Evolutionary conservation across 2,888 invertebrate genomes (phyloP).

Genomic region (Apoderus coryli): DNA sequence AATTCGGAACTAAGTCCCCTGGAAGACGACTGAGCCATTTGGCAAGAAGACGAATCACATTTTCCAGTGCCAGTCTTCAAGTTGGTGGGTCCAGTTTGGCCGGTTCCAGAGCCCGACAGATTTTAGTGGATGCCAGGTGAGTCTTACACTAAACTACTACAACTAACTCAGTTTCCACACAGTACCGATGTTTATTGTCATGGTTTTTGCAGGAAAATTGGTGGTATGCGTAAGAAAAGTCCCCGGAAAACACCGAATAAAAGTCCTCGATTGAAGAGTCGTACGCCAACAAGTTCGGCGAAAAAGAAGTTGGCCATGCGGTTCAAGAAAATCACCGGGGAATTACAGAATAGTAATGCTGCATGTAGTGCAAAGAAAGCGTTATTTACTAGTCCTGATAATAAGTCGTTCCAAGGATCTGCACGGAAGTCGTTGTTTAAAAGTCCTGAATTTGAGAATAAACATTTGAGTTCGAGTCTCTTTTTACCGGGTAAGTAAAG

Average conservation of each 20-base stretch:
- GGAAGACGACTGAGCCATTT: slow-evolving; percentile 64
- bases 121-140: slow-evolving; percentile 52
- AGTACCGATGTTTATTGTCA: background rate
- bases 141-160: no score
- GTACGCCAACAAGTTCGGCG: slow-evolving; percentile 46
- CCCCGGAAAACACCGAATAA: slow-evolving; percentile 36
- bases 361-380: background rate
- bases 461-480: no score
- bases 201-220: slow-evolving; percentile 1
- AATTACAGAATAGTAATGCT: slow-evolving; percentile 16
- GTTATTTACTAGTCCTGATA: no score
- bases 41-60: slow-evolving; percentile 58
- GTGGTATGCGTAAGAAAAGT: slow-evolving; percentile 16
- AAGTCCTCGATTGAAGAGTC: slow-evolving; percentile 36
- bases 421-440: no score
- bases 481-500: no score
- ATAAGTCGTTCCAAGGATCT: no score
- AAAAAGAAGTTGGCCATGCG: slow-evolving; percentile 38
- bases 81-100: slow-evolving; percentile 31
- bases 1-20: slow-evolving; percentile 47
- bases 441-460: no score
- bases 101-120: slow-evolving; percentile 35
- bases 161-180: slow-evolving; percentile 3
- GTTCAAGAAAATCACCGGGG: slow-evolving; percentile 23
- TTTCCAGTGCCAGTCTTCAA: slow-evolving; percentile 54